phyloP scores from a whole-genome alignment of 2,113 vertebrate species.

The Nesogale talazaci region DNA sequence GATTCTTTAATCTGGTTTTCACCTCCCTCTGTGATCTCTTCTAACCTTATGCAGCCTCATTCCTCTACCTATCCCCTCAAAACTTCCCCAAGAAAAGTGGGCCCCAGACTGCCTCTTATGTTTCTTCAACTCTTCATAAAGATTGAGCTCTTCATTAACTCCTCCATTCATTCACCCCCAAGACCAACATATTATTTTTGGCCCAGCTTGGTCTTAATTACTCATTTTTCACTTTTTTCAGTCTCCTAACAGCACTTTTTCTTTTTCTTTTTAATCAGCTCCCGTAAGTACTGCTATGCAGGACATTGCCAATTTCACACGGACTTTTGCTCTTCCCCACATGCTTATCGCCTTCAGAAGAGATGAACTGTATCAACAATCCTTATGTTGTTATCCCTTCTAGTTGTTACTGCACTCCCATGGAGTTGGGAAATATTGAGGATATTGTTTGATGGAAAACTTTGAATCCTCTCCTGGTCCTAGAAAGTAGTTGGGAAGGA shows the following conservation, averaged over 20 bases:
- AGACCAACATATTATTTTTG: background rate
- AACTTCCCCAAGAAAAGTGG: background rate
- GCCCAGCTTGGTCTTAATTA: conserved; percentile 5
- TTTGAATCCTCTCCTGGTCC: background rate
- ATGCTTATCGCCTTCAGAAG: background rate
- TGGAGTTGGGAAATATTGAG: background rate
- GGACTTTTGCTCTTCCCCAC: background rate
- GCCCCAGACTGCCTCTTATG: background rate
- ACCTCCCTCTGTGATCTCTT: background rate
- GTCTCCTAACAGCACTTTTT: too few relatives aligned
- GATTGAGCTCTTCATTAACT: background rate
- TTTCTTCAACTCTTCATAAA: background rate
- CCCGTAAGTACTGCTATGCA: background rate
- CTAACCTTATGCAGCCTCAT: background rate
- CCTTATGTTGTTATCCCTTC: background rate
- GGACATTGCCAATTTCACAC: background rate
- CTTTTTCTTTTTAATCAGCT: background rate
- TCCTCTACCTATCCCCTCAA: background rate
- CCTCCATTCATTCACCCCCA: background rate
- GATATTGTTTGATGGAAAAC: background rate
- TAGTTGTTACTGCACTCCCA: background rate
- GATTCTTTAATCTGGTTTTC: background rate
- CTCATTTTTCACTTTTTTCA: background rate
- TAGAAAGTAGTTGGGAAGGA: background rate
- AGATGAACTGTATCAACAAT: background rate